Evolutionary conservation across 1,140 invertebrate species (phyloP).

Genomic region (Physella acuta): DNA sequence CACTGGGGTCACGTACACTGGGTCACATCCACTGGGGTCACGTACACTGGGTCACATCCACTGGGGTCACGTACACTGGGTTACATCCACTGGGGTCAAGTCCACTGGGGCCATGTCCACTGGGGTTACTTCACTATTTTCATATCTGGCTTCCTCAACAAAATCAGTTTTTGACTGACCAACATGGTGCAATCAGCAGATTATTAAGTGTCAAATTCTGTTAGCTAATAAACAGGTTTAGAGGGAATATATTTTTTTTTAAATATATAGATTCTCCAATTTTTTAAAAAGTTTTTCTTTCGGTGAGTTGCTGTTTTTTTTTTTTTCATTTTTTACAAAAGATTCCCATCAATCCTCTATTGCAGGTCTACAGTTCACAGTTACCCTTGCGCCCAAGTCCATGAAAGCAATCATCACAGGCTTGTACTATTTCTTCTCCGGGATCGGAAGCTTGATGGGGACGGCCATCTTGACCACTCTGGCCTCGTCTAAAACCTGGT

Average conservation of each 20-base stretch:
- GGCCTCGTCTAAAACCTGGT: conserved; percentile 46
- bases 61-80: no score
- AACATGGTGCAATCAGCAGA: no score
- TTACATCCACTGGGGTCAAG: no score
- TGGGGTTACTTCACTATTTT: no score
- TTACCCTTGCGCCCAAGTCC: conserved; percentile 62
- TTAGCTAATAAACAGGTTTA: background rate
- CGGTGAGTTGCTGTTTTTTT: background rate
- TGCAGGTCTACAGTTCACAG: conserved; percentile 60
- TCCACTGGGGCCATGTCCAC: no score
- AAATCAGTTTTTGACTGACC: no score
- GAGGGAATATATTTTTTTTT: background rate
- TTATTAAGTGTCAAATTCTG: no score
- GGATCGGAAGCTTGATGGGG: conserved; percentile 63
- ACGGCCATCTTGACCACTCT: conserved; percentile 53
- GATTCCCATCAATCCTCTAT: background rate
- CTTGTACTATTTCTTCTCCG: conserved; percentile 63
- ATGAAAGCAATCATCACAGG: conserved; percentile 65
- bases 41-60: no score
- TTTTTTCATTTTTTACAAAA: background rate
- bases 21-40: no score
- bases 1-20: no score
- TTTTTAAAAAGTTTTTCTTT: background rate
- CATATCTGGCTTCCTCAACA: no score
- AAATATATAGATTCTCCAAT: background rate